Evolutionary conservation across 2,797 vertebrate genomes (phyloP), one percentile per base, ranked within the genome.

Genomic region (Dermochelys coriacea): DNA sequence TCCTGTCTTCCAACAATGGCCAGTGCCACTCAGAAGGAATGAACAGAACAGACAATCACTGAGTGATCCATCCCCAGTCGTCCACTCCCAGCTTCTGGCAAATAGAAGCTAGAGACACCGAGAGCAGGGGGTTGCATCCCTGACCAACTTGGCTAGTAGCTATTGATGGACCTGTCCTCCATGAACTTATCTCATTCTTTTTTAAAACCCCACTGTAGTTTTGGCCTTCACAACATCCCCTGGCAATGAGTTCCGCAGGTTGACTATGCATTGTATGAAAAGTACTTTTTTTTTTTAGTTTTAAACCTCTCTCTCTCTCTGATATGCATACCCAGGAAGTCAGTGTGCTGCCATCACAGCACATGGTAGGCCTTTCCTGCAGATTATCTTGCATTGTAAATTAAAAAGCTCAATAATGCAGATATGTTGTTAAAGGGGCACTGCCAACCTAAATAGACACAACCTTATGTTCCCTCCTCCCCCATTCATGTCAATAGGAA

Each of bases 401-500:
- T 41, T 9, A 21, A 23, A 61, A 18, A 34, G 59, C 31, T 34
- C 15, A 34, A 6, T 61, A 16, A 61, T 61, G 64, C 18, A 21
- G n/a, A 21, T 86, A 88, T 27, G 45, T 79, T 55, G 16, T 79
- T 97, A 5, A 45, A 95, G 91, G 49, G 74, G 8, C 41, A 8
- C 25, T 16, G 12, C 45, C 45, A 27, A 16, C n/a, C 34, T 41
- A 4, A 68, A 71, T 21, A 71, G 57, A 31, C n/a, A 68, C n/a
- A 68, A 23, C 64, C 47, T 45, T 14, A 75, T 7, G 12, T 27
- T 47, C 37, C 14, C 6, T 47, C 41, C 41, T 47, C 12, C 71
- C 25, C 41, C 34, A 18, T 47, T 29, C 7, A 23, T 85, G 95
- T 94, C 59, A 59, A 93, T 89, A 93, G 88, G 83, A 95, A 86